Percentiles rank a stretch among this genome's conserved stretches.
These are phyloP conservation scores for Busseola fusca DNA, from an alignment of 2,888 invertebrate genomes.

Conservation along the genomic window DNA sequence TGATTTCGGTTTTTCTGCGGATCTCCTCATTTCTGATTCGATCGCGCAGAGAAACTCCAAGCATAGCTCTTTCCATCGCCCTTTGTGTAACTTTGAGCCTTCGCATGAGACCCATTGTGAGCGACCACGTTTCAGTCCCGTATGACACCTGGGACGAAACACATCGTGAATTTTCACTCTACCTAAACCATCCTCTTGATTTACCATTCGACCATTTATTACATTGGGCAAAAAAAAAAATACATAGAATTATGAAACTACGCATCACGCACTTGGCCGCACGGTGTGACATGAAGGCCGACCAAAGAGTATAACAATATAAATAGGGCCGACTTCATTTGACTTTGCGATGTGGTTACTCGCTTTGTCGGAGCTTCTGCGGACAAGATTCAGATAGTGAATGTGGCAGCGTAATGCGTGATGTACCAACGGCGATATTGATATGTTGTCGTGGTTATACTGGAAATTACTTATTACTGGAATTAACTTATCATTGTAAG, in stretches of 20 bases:
- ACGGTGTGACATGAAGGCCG: not conserved
- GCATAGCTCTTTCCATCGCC: too few species aligned
- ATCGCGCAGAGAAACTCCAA: too few species aligned
- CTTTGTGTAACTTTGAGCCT: too few species aligned
- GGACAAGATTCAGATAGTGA: not conserved
- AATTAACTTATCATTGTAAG: not conserved
- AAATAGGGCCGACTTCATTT: too few species aligned
- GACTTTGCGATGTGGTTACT: too few species aligned
- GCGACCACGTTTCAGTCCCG: too few species aligned
- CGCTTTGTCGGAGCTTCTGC: not conserved
- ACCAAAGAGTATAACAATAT: too few species aligned
- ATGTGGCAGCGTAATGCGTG: not conserved
- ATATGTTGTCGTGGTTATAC: too few species aligned
- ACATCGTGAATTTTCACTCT: not conserved
- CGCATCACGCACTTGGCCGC: not conserved
- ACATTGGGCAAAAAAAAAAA: not conserved
- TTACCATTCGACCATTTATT: not conserved
- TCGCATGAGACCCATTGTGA: too few species aligned
- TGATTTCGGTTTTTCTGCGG: too few species aligned
- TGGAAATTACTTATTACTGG: too few species aligned
- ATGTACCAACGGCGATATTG: not conserved
- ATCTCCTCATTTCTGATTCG: too few species aligned
- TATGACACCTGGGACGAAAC: not conserved
- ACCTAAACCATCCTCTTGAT: not conserved
- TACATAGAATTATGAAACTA: not conserved